A percentile compares a stretch with the other conserved stretches of the same genome.
Evolutionary conservation across 2,113 vertebrate species (phyloP).

Genomic region (Spea bombifrons): DNA sequence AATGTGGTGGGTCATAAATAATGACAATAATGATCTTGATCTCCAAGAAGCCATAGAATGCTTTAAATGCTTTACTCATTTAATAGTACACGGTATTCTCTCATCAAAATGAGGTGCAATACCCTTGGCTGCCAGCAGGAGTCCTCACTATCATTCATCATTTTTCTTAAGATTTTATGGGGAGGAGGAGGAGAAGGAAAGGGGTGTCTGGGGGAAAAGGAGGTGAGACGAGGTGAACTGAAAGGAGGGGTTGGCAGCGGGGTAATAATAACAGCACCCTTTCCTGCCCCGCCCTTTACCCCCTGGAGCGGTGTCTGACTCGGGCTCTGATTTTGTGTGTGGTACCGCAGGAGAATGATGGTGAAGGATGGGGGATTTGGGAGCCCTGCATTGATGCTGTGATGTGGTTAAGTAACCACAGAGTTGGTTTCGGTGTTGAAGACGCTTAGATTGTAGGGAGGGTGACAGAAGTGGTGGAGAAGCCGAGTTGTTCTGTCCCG

Average conservation of each 20-base stretch:
- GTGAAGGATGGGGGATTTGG: constrained; percentile 24
- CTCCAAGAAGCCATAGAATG: no score
- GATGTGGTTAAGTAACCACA: constrained; percentile 47
- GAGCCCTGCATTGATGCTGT: constrained; percentile 23
- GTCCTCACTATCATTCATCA: constrained; percentile 32
- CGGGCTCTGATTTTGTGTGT: constrained; percentile 43
- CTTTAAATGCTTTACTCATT: not conserved
- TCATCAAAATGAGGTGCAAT: not conserved
- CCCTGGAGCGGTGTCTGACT: constrained; percentile 31
- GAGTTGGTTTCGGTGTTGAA: constrained; percentile 32
- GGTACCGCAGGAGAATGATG: constrained; percentile 36
- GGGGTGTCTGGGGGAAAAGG: constrained; percentile 24
- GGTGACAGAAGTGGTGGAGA: constrained; percentile 25
- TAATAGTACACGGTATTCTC: not conserved
- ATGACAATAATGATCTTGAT: no score
- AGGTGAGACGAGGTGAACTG: constrained; percentile 46
- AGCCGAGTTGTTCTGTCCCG: constrained; percentile 6
- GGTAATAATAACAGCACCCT: constrained; percentile 40
- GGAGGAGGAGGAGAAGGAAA: constrained; percentile 3
- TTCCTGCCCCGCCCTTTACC: constrained; percentile 38
- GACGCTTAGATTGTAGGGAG: constrained; percentile 40
- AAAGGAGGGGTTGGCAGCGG: constrained; percentile 29
- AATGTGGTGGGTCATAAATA: no score
- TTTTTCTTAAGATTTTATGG: constrained; percentile 37
- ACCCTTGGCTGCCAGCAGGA: constrained; percentile 19